Percentiles rank a stretch among this genome's conserved stretches.
Conservation (phyloP, 2,888 invertebrate species). For the Amitus sp. region DNA sequence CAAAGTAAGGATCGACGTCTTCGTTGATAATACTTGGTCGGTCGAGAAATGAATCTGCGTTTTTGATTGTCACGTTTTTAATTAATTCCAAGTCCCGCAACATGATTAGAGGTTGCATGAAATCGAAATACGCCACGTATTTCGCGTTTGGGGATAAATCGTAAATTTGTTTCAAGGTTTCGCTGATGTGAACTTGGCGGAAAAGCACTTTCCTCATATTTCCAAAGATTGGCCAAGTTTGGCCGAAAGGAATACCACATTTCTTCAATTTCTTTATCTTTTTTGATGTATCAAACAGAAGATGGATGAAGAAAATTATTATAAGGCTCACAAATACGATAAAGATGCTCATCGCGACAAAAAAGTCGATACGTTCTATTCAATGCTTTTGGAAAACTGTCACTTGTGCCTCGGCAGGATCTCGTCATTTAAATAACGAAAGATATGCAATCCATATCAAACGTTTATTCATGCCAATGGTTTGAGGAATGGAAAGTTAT, state of each 20-base stretch:
- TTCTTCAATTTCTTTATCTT: constrained; percentile 21
- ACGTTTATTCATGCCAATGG: no score
- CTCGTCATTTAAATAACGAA: no score
- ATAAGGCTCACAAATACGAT: no score
- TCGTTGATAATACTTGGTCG: neutral
- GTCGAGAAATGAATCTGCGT: neutral
- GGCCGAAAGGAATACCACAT: constrained; percentile 29
- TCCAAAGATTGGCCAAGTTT: constrained; percentile 39
- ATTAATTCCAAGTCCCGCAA: constrained; percentile 47
- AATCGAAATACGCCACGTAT: constrained; percentile 44
- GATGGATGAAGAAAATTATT: no score
- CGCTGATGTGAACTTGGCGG: neutral
- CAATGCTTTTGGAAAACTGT: no score
- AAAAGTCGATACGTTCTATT: no score
- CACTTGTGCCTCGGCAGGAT: no score
- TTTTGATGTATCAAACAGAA: neutral
- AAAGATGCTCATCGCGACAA: no score
- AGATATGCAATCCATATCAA: no score
- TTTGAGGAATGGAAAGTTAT: no score
- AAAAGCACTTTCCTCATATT: constrained; percentile 28
- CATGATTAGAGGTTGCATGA: constrained; percentile 42
- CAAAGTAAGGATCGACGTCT: no score
- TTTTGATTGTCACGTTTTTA: constrained; percentile 26
- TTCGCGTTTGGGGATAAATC: constrained; percentile 18
- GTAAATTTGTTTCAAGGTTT: constrained; percentile 2